Base-by-base conservation (phyloP, 1,140 invertebrate genomes). In the Pristionchus pacificus region DNA sequence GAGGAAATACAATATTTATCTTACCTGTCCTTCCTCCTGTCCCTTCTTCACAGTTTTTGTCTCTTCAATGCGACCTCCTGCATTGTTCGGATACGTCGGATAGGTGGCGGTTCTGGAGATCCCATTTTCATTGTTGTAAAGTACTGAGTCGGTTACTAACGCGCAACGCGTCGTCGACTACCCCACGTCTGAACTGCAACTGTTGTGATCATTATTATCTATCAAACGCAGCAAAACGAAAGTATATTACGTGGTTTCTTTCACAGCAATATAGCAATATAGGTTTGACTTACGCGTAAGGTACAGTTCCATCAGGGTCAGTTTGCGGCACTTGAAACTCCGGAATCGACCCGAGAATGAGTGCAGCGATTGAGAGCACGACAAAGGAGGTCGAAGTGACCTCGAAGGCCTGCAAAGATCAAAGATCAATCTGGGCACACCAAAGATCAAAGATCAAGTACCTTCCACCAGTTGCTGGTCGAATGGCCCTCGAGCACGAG, bases 351-450 rank as follows among this genome's bases (percentile, higher is more conserved):
- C 77, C 79, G 25, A 82, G 68, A 70, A 82, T 82, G 15, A 82
- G 77, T 13, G 80, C 80, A 19, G 82, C 78, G 61, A 82, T 84
- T 33, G 71, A 75, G 14, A 82, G 78, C 19, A 82, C 81, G 6
- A 82, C 80, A 68, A 82, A 82, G 2, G 80, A 81, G 2, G 80
- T 82, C 0, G 82, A 84, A 27, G 81, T 82, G 2, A 82, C 71
- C 65, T 82, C 80, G 75, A 82, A 82, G 19, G 74, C 74, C 71
- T 73, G 65, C 27, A 73, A 68, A 15, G 0, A 14, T 49, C 24
- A 49, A 65, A n/a, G n/a, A n/a, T n/a, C n/a, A n/a, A n/a, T n/a
- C n/a, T n/a, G n/a, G n/a, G n/a, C n/a, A 49, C 38, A 6, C 6
- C 19, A 49, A 49, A 6, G 38, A 49, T 49, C 6, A 49, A 49